Evolutionary conservation across 2,797 vertebrate genomes (phyloP).

Genomic region (Danio albolineatus): DNA sequence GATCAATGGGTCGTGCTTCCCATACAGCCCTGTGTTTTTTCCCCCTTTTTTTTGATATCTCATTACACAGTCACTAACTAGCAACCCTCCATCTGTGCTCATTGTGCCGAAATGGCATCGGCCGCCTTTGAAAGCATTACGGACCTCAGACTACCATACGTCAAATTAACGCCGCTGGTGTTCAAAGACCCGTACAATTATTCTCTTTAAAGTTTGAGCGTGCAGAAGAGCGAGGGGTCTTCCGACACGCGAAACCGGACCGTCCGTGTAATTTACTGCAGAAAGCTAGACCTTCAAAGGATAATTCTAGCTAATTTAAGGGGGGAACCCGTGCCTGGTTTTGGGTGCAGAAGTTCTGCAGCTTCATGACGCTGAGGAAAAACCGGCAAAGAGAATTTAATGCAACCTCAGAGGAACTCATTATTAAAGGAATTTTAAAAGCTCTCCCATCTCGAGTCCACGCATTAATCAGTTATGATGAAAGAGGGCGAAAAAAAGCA

Average conservation of each 20-base stretch:
- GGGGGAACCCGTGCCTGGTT: conserved; percentile 67
- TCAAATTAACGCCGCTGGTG: conserved; percentile 58
- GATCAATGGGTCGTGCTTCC: background rate
- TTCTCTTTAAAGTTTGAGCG: conserved; percentile 70
- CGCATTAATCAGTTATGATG: conserved; percentile 78
- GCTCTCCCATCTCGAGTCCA: conserved; percentile 64
- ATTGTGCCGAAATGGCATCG: conserved; percentile 26
- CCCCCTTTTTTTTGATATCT: background rate
- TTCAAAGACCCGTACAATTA: conserved; percentile 70
- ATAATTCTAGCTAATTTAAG: conserved; percentile 74
- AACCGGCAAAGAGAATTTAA: conserved; percentile 70
- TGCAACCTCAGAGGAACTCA: conserved; percentile 79
- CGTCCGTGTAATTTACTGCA: conserved; percentile 55
- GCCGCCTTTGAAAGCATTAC: conserved; percentile 26
- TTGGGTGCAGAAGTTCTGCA: conserved; percentile 65
- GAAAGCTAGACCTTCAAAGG: conserved; percentile 77
- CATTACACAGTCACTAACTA: conserved; percentile 16
- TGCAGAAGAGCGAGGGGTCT: background rate
- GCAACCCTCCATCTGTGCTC: background rate
- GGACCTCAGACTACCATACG: conserved; percentile 58
- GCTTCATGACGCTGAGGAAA: conserved; percentile 57
- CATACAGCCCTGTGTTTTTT: background rate
- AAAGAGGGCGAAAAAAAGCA: conserved; percentile 67
- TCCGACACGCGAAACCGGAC: conserved; percentile 58
- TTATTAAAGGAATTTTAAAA: conserved; percentile 79